phyloP scores from a whole-genome alignment of 2,888 invertebrate species.

The Octodonta nipae region DNA sequence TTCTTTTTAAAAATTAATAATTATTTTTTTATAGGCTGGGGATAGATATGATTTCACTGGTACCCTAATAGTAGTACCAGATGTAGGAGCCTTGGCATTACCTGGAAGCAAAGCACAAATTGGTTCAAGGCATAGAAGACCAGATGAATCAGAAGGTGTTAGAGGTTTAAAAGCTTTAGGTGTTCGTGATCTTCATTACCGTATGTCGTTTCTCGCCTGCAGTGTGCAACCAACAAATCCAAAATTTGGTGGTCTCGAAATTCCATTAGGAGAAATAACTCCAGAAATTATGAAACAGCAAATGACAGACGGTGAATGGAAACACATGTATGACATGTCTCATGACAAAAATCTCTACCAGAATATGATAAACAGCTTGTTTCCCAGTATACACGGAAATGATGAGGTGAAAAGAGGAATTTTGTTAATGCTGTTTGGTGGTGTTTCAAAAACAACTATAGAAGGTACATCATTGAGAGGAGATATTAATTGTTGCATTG shows the following conservation, averaged over 20 bases:
- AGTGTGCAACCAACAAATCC: slow-evolving; percentile 78
- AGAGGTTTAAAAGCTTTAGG: slow-evolving; percentile 55
- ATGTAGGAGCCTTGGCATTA: slow-evolving; percentile 73
- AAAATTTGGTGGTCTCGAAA: slow-evolving; percentile 74
- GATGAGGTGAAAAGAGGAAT: slow-evolving; percentile 78
- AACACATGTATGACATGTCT: slow-evolving; percentile 94
- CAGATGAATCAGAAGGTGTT: slow-evolving; percentile 50
- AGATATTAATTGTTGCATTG: slow-evolving; percentile 93
- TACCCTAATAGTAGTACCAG: slow-evolving; percentile 92
- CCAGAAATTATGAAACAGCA: slow-evolving; percentile 85
- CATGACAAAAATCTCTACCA: slow-evolving; percentile 79
- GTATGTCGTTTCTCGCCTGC: slow-evolving; percentile 88
- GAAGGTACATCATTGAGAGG: slow-evolving; percentile 86
- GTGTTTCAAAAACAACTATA: slow-evolving; percentile 84
- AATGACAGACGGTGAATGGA: slow-evolving; percentile 90
- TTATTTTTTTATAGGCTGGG: slow-evolving; percentile 43
- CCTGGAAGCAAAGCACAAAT: slow-evolving; percentile 81
- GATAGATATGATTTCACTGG: slow-evolving; percentile 87
- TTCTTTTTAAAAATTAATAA: too few species aligned
- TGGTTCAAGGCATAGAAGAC: slow-evolving; percentile 56
- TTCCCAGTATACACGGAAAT: slow-evolving; percentile 92
- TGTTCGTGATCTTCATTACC: slow-evolving; percentile 72
- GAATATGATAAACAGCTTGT: slow-evolving; percentile 80
- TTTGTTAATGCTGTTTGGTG: slow-evolving; percentile 89
- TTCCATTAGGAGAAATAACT: slow-evolving; percentile 75